Evolutionary conservation across 2,888 invertebrate genomes (phyloP), one percentile per base, ranked within the genome.

Genomic region (Drosophila testacea): DNA sequence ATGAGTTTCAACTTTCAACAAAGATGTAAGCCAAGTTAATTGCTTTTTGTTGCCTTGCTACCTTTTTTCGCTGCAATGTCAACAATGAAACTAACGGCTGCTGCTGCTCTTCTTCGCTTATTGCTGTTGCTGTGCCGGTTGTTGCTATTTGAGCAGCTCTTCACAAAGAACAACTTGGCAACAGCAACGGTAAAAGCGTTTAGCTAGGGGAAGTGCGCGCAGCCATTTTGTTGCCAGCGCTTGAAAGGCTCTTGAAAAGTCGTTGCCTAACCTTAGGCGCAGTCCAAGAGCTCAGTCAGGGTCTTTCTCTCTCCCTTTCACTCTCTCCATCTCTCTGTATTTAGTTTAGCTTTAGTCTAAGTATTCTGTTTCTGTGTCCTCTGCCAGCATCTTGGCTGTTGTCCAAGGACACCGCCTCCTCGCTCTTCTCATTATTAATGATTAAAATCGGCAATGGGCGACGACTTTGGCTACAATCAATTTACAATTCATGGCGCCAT

Each of bases 11-110:
- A 83, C 83, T 83, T 83, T 83, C 86, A 86, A 86, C 83, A 83
- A 83, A 83, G 87, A 84, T 85, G 87, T 87, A 85, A 85, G 84
- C 84, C 87, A 85, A 85, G 84, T 85, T 85, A 85, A 85, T 85
- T 85, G 84, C 84, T 84, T 85, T 85, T 84, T 85, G 85, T 87
- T 87, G 84, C 84, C 73, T 72, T 77, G 81, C 83, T 79, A 73
- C 79, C 77, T 80, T 75, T 75, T 72, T 68, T 62, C 68, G 63
- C 56, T 69, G 87, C 85, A 85, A 85, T 85, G 85, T 85, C 88
- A 85, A 85, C 85, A 85, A 84, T 86, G 83, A 86, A 86, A 83
- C 83, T 86, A 81, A 86, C 82, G 79, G 60, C 46, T 63, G 32
- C 77, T 39, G 47, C 13, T 59, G 47, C 48, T 54, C 36, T 34